These are phyloP conservation scores for Lagocephalus sceleratus DNA, from an alignment of 2,797 vertebrate genomes.

Conservation along the genomic window DNA sequence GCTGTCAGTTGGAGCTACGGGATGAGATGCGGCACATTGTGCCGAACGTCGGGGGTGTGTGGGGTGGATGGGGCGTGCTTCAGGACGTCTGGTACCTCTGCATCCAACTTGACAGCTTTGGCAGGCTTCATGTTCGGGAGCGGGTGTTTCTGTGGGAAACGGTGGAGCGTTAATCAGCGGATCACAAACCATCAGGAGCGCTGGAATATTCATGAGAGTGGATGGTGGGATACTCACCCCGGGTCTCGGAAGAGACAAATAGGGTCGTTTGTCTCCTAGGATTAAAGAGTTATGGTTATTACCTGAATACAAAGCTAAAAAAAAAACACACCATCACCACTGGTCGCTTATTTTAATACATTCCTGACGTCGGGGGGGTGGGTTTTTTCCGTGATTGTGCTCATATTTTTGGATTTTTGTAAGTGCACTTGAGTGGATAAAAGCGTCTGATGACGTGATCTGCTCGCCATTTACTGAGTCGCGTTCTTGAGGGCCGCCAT, in stretches of 20 bases:
- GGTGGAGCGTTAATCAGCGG: constrained; percentile 27
- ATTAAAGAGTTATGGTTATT: constrained; percentile 45
- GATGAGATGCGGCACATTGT: constrained; percentile 42
- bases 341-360: constrained; percentile 10
- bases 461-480: constrained; percentile 24
- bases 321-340: constrained; percentile 1
- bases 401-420: constrained; percentile 13
- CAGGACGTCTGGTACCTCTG: constrained; percentile 80
- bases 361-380: constrained; percentile 1
- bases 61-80: no score
- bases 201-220: constrained; percentile 28
- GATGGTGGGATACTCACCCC: constrained; percentile 82
- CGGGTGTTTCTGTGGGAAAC: constrained; percentile 86
- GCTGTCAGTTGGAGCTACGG: constrained; percentile 35
- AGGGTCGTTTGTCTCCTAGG: constrained; percentile 93
- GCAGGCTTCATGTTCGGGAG: constrained; percentile 84
- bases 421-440: background rate
- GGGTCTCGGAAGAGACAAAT: constrained; percentile 92
- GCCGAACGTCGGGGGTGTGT: constrained; percentile 17
- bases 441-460: constrained; percentile 19
- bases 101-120: constrained; percentile 89
- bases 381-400: constrained; percentile 9
- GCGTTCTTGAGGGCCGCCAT: constrained; percentile 1
- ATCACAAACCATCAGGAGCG: constrained; percentile 21
- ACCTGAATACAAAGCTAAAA: constrained; percentile 14